Base-by-base conservation (phyloP, 2,888 invertebrate species). In the Nomada ruficornis region DNA sequence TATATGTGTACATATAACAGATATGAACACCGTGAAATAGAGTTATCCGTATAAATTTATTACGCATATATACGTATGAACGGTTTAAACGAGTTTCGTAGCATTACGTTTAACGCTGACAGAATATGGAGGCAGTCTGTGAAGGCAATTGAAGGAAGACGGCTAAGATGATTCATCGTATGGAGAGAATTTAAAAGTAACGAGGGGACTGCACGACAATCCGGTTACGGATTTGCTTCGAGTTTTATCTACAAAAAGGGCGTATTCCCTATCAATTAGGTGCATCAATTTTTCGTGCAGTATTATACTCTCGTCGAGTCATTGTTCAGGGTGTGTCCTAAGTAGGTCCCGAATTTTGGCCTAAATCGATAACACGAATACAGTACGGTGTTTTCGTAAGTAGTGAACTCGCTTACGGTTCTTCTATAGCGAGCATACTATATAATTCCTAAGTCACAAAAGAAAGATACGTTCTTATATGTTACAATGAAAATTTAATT, bases 161-260 rank as follows among this genome's bases (percentile, higher is more conserved):
- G 82, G 83, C 80, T 82, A 75, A 75, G 87, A 86, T 90, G 91
- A 90, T 82, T 90, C 88, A 89, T 89, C 84, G 81, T 71, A 86
- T 20, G 84, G 84, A 85, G 83, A 82, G 86, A 89, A 86, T 89
- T 90, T 83, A 84, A 36, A 36, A 84, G 82, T 78, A 86, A 74
- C 79, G 72, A 78, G 78, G 77, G 70, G 67, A 62, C 13, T 54
- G 71, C 42, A 20, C 62, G 77, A 67, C 71, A 72, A 77, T 78
- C 57, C 77, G 67, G 67, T 77, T 70, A 67, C 70, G 52, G 59
- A 64, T 80, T 59, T 68, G 18, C 23, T 54, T 59, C 36, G 59
- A 78, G 72, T 69, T 73, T 72, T 47, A 15, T 55, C 26, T 26
- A 52, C 20, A 9, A 20, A 20, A 9, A 11, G 18, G 2, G 2